Evolutionary conservation across 2,113 vertebrate species (phyloP), one percentile per base, ranked within the genome.

Genomic region (Hydrochoerus hydrochaeris): DNA sequence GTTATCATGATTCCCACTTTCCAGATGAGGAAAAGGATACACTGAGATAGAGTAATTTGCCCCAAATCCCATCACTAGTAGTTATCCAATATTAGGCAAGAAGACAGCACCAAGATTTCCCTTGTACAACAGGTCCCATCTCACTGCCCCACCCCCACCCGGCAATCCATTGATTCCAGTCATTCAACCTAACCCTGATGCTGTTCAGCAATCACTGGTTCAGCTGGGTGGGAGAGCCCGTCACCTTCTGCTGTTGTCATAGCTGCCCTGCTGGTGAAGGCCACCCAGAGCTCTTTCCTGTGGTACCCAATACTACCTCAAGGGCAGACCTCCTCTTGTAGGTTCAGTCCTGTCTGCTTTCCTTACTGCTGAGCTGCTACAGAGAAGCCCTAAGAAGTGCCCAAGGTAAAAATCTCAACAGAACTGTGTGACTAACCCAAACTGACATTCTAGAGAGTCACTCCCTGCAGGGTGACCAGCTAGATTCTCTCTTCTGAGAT

Each of bases 391-490:
- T 60, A 85, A 58, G 58, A 93, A 41, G 54, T 54, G 35, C 91
- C 65, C 35, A 0, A 35, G 58, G 44, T 63, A 26, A 88, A 81
- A 90, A 63, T 82, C 52, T 49, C 75, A 58, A 81, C 16, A 84
- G 54, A 95, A 65, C 85, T 73, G 44, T 28, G 0, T 49, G 88
- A 90, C n/a, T 90, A 87, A 88, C 85, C 81, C 83, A 44, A 38
- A 54, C 90, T 96, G 96, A 94, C 90, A 19, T 95, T 90, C 67
- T 58, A 54, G 69, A 86, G 49, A 94, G 67, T n/a, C 69, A 13
- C n/a, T 92, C 94, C 81, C 81, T 93, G 35, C 20, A 46, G 63
- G 7, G 57, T 78, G 38, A 19, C 80, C 86, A 95, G 80, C 75
- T 87, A 46, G 54, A 88, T 81, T 93, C 89, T 85, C 73, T 85